A percentile compares a stretch with the other conserved stretches of the same genome.
Conservation (phyloP, 2,888 invertebrate genomes). For the Campoplex nolae region DNA sequence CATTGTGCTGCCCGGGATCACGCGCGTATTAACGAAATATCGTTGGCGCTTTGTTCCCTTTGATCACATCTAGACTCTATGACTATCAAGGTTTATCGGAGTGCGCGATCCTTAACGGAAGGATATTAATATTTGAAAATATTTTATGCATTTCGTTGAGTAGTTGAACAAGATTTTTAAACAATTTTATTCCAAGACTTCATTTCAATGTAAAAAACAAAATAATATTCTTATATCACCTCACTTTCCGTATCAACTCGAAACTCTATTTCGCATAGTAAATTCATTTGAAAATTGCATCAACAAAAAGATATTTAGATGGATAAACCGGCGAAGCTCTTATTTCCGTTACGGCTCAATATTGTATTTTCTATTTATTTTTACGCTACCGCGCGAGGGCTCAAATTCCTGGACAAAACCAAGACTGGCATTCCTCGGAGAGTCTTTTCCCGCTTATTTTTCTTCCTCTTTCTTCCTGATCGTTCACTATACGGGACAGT, state of each 20-base stretch:
- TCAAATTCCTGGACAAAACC: conserved; percentile 35
- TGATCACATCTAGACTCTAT: not conserved
- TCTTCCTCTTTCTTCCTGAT: not conserved
- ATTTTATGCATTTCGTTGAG: not conserved
- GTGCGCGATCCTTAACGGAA: not conserved
- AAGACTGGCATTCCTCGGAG: not conserved
- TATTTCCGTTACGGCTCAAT: conserved; percentile 26
- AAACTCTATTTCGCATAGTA: not conserved
- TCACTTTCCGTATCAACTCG: not conserved
- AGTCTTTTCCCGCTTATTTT: conserved; percentile 21
- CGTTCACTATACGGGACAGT: conserved; percentile 22
- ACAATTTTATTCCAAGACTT: not conserved
- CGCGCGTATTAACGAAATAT: not conserved
- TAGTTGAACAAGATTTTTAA: not conserved
- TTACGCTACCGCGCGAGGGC: not conserved
- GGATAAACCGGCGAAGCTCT: not conserved
- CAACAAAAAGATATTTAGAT: not conserved
- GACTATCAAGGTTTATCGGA: not conserved
- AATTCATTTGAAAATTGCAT: not conserved
- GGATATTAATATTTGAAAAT: not conserved
- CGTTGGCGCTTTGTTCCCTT: not conserved
- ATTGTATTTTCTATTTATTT: conserved; percentile 10
- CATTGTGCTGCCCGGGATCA: not conserved
- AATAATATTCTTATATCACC: not conserved
- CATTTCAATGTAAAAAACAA: not conserved